Evolutionary conservation across 2,113 vertebrate species (phyloP), one percentile per base, ranked within the genome.

Genomic region (Solea senegalensis): DNA sequence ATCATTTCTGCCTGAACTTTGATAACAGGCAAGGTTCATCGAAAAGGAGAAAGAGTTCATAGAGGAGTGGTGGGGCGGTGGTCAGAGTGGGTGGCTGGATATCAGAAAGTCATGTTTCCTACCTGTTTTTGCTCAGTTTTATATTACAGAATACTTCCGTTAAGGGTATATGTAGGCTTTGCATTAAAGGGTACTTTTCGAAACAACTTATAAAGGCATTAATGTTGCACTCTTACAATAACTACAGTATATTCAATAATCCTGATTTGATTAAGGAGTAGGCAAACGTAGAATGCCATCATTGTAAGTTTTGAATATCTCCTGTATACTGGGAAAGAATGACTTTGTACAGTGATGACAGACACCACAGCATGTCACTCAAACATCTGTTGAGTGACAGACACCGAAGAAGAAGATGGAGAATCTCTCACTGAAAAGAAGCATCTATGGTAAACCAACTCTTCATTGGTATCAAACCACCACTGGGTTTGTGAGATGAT

Each of bases 351-450:
- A 55, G 50, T 12, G 45, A 56, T 39, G 26, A 12, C 67, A 54
- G 46, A 56, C 28, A 60, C 15, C 10, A 58, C 69, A 39, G 21
- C 48, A 48, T 63, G 55, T 69, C 48, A 55, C 55, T 45, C 59
- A 55, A 63, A 12, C 58, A 39, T 16, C 27, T 52, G 26, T 57
- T 68, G 71, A 34, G 34, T 21, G 21, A 21, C 3, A 34, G 34
- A 34, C 3, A 3, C 3, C 3, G 34, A 34, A 34, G 34, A 34
- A 34, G 34, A 34, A 2, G 46, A 16, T 45, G 69, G 58, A 34
- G 60, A 26, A 63, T 21, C 16, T 72, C 7, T 3, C 15, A 57
- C 75, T 68, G 46, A 74, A 44, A 9, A 57, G 14, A 15, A 72
- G 28, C 46, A 9, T 46, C 15, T 53, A n/a, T 45, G 34, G 14